Conservation (phyloP, 2,113 vertebrate genomes). For the Hyperopisus bebe region DNA sequence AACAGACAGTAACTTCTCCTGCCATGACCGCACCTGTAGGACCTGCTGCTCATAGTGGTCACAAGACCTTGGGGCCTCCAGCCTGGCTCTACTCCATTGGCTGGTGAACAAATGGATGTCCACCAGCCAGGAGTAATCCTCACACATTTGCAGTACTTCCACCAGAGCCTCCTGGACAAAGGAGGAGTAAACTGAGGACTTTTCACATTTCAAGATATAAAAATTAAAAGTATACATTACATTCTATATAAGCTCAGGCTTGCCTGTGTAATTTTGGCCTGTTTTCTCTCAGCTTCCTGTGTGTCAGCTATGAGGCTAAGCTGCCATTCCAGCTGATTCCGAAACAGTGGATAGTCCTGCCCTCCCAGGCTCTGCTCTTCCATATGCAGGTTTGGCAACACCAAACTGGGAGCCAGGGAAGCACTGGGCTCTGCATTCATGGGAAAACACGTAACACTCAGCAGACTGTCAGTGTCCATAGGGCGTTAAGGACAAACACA, state of each 20-base stretch:
- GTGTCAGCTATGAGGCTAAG: slow-evolving; percentile 43
- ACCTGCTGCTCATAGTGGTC: slow-evolving; percentile 49
- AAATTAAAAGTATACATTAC: neutral
- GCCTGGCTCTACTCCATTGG: slow-evolving; percentile 49
- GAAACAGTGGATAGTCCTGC: slow-evolving; percentile 48
- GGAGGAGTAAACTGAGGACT: neutral
- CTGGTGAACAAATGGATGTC: slow-evolving; percentile 48
- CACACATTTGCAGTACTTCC: slow-evolving; percentile 57
- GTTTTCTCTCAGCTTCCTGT: slow-evolving; percentile 41
- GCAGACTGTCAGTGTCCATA: neutral
- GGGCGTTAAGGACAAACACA: slow-evolving; percentile 17
- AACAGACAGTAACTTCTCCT: slow-evolving; percentile 31
- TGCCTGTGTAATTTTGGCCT: slow-evolving; percentile 51
- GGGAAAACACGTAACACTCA: neutral
- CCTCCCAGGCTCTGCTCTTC: slow-evolving; percentile 45
- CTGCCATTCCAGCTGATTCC: slow-evolving; percentile 55
- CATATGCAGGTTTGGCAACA: slow-evolving; percentile 35
- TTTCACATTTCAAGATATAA: neutral
- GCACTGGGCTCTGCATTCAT: neutral
- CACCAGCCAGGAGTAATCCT: slow-evolving; percentile 51
- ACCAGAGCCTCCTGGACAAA: slow-evolving; percentile 48
- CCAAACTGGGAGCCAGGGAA: neutral
- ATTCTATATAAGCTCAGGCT: neutral
- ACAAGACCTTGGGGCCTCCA: slow-evolving; percentile 53
- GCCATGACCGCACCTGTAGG: slow-evolving; percentile 51